Evolutionary conservation across 2,113 vertebrate species (phyloP).

Genomic region (Brachyistius frenatus): DNA sequence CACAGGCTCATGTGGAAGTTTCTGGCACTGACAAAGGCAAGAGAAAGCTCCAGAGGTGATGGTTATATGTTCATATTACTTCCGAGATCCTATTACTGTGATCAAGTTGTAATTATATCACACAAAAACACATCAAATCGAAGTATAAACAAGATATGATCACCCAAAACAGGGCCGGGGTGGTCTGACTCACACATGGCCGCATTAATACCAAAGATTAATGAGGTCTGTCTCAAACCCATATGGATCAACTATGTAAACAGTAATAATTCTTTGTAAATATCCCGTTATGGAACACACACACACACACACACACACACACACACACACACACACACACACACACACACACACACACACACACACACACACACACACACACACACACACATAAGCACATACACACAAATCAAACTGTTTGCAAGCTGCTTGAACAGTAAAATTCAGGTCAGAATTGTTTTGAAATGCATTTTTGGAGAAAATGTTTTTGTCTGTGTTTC

Average conservation of each 20-base stretch:
- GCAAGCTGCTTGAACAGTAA: conserved; percentile 1
- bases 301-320: background rate
- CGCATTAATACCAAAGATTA: conserved; percentile 22
- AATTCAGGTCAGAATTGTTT: background rate
- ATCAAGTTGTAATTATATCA: conserved; percentile 8
- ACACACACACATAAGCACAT: background rate
- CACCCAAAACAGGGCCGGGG: conserved; percentile 7
- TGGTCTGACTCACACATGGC: conserved; percentile 40
- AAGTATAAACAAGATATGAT: conserved; percentile 13
- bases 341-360: background rate
- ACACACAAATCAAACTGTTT: conserved; percentile 29
- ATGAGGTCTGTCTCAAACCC: conserved; percentile 21
- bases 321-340: too few species aligned
- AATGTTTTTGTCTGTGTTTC: background rate
- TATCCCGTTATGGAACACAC: conserved; percentile 30
- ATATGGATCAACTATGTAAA: conserved; percentile 50
- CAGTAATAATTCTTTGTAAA: conserved; percentile 35
- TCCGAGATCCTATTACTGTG: conserved; percentile 1
- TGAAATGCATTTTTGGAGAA: background rate
- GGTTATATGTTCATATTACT: background rate
- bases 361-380: too few species aligned
- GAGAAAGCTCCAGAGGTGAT: background rate
- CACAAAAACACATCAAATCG: conserved; percentile 25
- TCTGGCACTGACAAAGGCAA: conserved; percentile 30
- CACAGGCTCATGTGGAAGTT: conserved; percentile 30